Evolutionary conservation across 2,888 invertebrate species (phyloP).

Genomic region (Polydrusus pterygomalis): DNA sequence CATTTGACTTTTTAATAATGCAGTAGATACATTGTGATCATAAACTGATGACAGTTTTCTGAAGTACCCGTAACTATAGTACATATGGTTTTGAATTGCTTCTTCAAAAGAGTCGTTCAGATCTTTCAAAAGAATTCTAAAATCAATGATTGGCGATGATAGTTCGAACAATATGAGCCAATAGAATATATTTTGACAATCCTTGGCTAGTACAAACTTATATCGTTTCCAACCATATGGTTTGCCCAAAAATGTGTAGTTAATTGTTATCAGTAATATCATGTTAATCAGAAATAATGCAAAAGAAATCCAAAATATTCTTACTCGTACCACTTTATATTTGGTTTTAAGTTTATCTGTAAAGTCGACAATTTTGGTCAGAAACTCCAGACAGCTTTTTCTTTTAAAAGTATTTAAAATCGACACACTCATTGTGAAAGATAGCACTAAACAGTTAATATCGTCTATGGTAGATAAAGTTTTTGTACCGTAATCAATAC

Average conservation of each 20-base stretch:
- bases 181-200: constrained; percentile 11
- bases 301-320: not conserved
- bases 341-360: not conserved
- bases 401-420: constrained; percentile 14
- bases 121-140: constrained; percentile 5
- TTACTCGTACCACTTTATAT: not conserved
- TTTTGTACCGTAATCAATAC: not conserved
- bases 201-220: not conserved
- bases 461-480: constrained; percentile 11
- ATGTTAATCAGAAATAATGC: not conserved
- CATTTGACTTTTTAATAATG: not conserved
- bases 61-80: not conserved
- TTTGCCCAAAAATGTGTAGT: constrained; percentile 8
- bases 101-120: constrained; percentile 4
- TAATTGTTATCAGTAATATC: not conserved
- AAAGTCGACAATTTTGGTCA: not conserved
- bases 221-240: constrained; percentile 4
- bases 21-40: not conserved
- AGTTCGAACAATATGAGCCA: constrained; percentile 1
- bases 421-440: not conserved
- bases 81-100: not conserved
- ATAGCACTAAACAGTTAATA: not conserved
- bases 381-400: not conserved
- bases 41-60: not conserved
- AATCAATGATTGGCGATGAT: constrained; percentile 2